Evolutionary conservation across 2,888 invertebrate species (phyloP).

Genomic region (Gordius sp.): DNA sequence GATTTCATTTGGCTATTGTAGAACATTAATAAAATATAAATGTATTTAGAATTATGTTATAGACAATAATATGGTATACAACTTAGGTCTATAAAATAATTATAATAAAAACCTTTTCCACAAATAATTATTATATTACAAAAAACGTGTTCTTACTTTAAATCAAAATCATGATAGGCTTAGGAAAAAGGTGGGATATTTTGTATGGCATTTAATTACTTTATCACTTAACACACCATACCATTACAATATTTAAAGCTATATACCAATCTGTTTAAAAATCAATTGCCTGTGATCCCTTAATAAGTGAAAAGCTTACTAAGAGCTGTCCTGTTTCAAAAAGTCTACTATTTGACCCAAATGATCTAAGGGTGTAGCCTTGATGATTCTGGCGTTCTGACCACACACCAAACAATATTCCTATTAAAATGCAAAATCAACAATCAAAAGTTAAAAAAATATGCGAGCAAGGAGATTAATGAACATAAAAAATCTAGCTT

Average conservation of each 20-base stretch:
- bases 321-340: constrained; percentile 46
- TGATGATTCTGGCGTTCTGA: constrained; percentile 25
- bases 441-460: constrained; percentile 3
- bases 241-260: neutral
- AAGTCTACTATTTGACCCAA: constrained; percentile 54
- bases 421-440: constrained; percentile 21
- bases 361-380: constrained; percentile 33
- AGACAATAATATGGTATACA: too few species aligned
- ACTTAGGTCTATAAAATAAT: too few species aligned
- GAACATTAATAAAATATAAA: constrained; percentile 2
- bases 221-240: too few species aligned
- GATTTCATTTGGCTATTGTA: constrained; percentile 49
- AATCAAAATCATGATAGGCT: too few species aligned
- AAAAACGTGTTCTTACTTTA: too few species aligned
- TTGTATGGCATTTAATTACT: too few species aligned
- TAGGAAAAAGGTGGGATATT: too few species aligned
- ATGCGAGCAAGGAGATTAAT: neutral
- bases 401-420: constrained; percentile 56
- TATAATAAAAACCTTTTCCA: too few species aligned
- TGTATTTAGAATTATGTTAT: constrained; percentile 16
- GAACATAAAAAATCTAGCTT: neutral
- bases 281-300: constrained; percentile 2
- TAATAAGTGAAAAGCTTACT: constrained; percentile 30
- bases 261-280: constrained; percentile 16
- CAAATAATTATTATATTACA: too few species aligned